These are phyloP conservation scores for Odocoileus virginianus DNA, from an alignment of 2,113 vertebrate species.

Conservation along the genomic window DNA sequence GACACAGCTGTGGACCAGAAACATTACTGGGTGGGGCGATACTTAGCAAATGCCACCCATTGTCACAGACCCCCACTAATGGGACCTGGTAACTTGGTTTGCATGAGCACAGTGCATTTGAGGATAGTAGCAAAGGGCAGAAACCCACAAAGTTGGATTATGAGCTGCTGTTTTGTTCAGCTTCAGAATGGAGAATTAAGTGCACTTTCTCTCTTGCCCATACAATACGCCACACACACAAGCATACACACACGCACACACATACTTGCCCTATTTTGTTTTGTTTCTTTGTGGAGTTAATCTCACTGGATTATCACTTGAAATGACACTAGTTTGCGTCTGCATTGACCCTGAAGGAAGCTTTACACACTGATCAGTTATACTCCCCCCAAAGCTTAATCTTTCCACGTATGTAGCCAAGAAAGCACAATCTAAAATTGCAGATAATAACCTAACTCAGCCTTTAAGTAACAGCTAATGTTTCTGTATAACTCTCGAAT, in stretches of 20 bases:
- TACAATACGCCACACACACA: neutral
- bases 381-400: neutral
- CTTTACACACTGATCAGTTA: conserved; percentile 32
- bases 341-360: conserved; percentile 60
- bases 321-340: conserved; percentile 54
- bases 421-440: conserved; percentile 31
- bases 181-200: conserved; percentile 11
- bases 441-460: neutral
- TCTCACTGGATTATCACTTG: conserved; percentile 64
- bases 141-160: conserved; percentile 6
- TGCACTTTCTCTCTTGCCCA: conserved; percentile 15
- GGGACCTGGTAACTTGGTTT: neutral
- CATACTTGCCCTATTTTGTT: neutral
- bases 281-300: conserved; percentile 64
- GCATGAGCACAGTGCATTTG: neutral
- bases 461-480: neutral
- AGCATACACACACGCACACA: neutral
- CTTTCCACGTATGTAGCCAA: neutral
- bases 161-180: neutral
- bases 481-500: neutral
- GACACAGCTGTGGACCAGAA: conserved; percentile 55
- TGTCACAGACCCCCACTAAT: neutral
- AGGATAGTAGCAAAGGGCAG: neutral
- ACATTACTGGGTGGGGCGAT: neutral
- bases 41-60: conserved; percentile 21